Conservation (phyloP, 1,140 invertebrate genomes). For the Vanessa atalanta region DNA sequence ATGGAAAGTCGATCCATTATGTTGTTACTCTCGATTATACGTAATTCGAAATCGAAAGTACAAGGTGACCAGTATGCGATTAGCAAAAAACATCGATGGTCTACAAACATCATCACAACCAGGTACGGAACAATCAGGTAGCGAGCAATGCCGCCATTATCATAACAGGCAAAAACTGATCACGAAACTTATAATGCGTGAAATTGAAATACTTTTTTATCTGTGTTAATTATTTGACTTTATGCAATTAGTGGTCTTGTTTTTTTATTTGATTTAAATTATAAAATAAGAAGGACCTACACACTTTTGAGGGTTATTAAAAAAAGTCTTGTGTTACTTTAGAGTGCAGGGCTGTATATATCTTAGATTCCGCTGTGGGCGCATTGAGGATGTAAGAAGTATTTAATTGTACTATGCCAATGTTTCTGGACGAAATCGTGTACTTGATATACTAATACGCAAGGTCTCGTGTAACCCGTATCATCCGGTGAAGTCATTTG, state of each 20-base stretch:
- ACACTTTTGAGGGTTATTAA: too few species aligned
- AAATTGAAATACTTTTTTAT: constrained; percentile 62
- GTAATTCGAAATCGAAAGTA: constrained; percentile 64
- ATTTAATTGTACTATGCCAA: too few species aligned
- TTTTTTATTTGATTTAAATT: background rate
- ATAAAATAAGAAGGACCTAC: background rate
- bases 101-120: constrained; percentile 44
- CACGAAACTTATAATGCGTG: constrained; percentile 68
- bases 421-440: too few species aligned
- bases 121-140: constrained; percentile 53
- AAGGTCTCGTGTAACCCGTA: too few species aligned
- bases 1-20: constrained; percentile 29
- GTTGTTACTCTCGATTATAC: constrained; percentile 18
- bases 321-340: too few species aligned
- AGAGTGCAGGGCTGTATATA: too few species aligned
- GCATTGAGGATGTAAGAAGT: too few species aligned
- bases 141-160: constrained; percentile 51
- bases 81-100: constrained; percentile 54
- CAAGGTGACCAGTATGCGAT: constrained; percentile 59
- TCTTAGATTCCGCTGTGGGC: too few species aligned
- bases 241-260: constrained; percentile 9
- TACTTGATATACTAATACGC: too few species aligned
- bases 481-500: too few species aligned
- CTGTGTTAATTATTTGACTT: constrained; percentile 30
- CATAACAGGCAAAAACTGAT: constrained; percentile 63